Evolutionary conservation across 2,888 invertebrate genomes (phyloP).

Genomic region (Drosophila acutilabella): DNA sequence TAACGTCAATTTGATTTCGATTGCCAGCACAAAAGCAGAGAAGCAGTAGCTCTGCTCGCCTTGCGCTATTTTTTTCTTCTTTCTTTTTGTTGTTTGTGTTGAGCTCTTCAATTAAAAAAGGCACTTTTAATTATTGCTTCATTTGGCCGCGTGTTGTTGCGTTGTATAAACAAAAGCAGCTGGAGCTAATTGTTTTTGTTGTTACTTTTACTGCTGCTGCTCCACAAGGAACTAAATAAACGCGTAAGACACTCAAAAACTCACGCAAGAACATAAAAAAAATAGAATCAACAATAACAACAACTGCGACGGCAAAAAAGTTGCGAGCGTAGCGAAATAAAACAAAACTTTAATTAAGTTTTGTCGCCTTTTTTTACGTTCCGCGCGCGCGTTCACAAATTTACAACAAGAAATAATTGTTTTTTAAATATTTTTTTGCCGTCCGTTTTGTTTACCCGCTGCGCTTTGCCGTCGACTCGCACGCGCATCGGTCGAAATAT

Average conservation of each 20-base stretch:
- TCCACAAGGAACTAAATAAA: slow-evolving; percentile 67
- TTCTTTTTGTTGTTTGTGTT: slow-evolving; percentile 39
- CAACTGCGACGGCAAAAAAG: slow-evolving; percentile 30
- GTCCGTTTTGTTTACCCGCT: slow-evolving; percentile 45
- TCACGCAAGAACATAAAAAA: slow-evolving; percentile 33
- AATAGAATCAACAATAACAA: slow-evolving; percentile 31
- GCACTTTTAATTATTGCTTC: slow-evolving; percentile 78
- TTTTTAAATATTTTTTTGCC: slow-evolving; percentile 35
- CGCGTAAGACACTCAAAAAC: slow-evolving; percentile 34
- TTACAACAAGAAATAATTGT: slow-evolving; percentile 33
- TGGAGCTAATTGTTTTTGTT: slow-evolving; percentile 50
- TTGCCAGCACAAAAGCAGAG: slow-evolving; percentile 45
- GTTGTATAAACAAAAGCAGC: slow-evolving; percentile 59
- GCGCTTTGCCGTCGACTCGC: slow-evolving; percentile 51
- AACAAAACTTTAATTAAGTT: slow-evolving; percentile 32
- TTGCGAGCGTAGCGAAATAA: slow-evolving; percentile 11
- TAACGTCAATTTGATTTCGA: slow-evolving; percentile 75
- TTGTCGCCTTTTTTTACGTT: slow-evolving; percentile 25
- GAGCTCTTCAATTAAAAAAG: slow-evolving; percentile 71
- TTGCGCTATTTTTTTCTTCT: slow-evolving; percentile 14
- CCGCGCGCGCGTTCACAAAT: slow-evolving; percentile 46
- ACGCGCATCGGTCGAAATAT: slow-evolving; percentile 59
- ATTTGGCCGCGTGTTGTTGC: slow-evolving; percentile 45
- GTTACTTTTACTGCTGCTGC: slow-evolving; percentile 18
- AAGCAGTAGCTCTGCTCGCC: slow-evolving; percentile 23